Evolutionary conservation across 2,797 vertebrate species (phyloP), one percentile per base, ranked within the genome.

Genomic region (Gobionotothen gibberifrons): DNA sequence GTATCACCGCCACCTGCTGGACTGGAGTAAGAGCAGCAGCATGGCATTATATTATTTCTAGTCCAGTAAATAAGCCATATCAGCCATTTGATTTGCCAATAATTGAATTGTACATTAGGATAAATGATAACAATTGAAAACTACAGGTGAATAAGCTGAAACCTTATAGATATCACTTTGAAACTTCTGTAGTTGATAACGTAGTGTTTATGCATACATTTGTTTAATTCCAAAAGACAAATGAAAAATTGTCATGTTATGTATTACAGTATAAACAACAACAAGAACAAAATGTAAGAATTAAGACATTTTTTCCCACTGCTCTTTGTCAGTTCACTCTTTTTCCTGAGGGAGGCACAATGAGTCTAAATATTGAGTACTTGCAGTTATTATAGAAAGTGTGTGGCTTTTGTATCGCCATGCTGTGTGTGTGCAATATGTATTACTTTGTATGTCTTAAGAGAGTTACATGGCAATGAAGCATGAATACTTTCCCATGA

Each of bases 331-430:
- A 82, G 19, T 90, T 83, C 79, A 54, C 49, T 69, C 9, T 36
- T 58, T 26, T 59, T 43, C 82, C 87, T 78, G 71, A 72, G 67
- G 82, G 83, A 67, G 87, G 86, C 82, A 76, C 77, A 85, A 53
- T 10, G 46, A 60, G 62, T 49, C 13, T 67, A 36, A 60, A 60
- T 32, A 55, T 47, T 55, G n/a, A 56, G 19, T 43, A 6, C 0
- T 32, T 47, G 1, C 17, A 9, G 2, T 56, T 10, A 51, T 59
- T 15, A 47, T 22, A 52, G n/a, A 68, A 44, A 21, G 4, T 57
- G 11, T 54, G 44, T 56, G 11, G 8, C 32, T 7, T 36, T 36
- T 36, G 6, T 36, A 36, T 36, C 32, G 1, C 32, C 32, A 32
- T 32, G 32, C 32, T 36, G 32, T 36, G 6, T 68, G 40, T 43